Evolutionary conservation across 2,888 invertebrate genomes (phyloP).

Genomic region (Orchesella flavescens): DNA sequence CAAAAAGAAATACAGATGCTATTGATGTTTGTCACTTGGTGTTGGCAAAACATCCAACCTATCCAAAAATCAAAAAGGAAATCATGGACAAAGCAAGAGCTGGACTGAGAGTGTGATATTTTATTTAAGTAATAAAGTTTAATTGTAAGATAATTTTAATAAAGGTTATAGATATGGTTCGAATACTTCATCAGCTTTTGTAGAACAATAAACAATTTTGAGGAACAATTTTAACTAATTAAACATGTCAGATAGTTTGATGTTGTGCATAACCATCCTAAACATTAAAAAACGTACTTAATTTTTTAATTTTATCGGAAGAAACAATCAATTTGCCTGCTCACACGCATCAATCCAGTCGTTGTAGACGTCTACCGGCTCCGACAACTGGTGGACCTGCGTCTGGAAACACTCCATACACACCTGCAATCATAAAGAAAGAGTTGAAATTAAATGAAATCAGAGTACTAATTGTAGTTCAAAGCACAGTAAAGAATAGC

Average conservation of each 20-base stretch:
- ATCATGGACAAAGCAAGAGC: slow-evolving; percentile 91
- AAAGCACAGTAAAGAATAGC: no score
- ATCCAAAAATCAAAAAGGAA: slow-evolving; percentile 92
- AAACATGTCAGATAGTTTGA: no score
- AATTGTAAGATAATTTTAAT: background rate
- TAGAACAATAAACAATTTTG: no score
- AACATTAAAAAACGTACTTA: background rate
- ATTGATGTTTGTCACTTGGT: slow-evolving; percentile 92
- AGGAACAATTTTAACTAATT: no score
- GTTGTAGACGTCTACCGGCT: slow-evolving; percentile 98
- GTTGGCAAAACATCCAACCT: slow-evolving; percentile 86
- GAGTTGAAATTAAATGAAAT: background rate
- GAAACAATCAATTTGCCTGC: slow-evolving; percentile 82
- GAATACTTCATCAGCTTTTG: background rate
- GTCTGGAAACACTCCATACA: slow-evolving; percentile 98
- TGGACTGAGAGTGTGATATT: slow-evolving; percentile 78
- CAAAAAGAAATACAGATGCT: slow-evolving; percentile 90
- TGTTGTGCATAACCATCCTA: no score
- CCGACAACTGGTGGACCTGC: slow-evolving; percentile 94
- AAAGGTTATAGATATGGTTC: background rate
- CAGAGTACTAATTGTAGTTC: no score
- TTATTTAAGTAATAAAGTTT: background rate
- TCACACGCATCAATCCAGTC: slow-evolving; percentile 99
- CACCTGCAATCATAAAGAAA: slow-evolving; percentile 77
- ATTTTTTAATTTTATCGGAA: background rate